Conservation (phyloP, 2,113 vertebrate species). For the Paradoxurus hermaphroditus region DNA sequence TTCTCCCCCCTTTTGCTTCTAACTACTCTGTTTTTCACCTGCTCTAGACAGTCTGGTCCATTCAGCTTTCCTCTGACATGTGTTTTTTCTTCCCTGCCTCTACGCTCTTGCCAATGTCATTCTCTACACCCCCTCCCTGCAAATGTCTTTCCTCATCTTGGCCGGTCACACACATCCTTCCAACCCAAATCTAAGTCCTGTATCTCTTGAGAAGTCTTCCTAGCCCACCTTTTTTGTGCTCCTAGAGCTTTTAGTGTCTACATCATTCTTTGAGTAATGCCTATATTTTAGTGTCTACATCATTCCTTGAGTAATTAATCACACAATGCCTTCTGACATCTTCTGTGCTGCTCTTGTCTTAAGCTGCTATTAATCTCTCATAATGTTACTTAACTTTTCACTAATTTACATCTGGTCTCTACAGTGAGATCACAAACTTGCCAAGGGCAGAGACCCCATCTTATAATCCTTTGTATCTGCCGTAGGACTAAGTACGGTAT, state of each 20-base stretch:
- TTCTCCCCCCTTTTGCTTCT: background rate
- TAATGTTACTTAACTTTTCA: conserved; percentile 46
- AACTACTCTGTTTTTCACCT: background rate
- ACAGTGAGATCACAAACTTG: conserved; percentile 35
- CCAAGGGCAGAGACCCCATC: conserved; percentile 1
- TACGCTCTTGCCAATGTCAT: background rate
- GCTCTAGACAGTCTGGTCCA: background rate
- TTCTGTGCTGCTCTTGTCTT: background rate
- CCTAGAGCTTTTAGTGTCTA: background rate
- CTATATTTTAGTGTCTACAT: background rate
- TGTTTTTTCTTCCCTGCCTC: background rate
- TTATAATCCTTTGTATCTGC: conserved; percentile 20
- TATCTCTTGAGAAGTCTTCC: background rate
- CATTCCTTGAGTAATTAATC: conserved; percentile 16
- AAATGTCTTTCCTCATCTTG: background rate
- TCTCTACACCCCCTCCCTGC: background rate
- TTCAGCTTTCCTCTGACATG: background rate
- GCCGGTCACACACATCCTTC: background rate
- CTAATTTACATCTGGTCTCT: conserved; percentile 39
- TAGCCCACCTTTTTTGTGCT: background rate
- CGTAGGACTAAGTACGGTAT: background rate
- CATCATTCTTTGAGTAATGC: background rate
- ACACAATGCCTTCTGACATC: background rate
- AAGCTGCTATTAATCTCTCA: conserved; percentile 42
- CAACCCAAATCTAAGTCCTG: background rate